Conservation (phyloP, 2,888 invertebrate genomes). For the Stenodera caucasica region DNA sequence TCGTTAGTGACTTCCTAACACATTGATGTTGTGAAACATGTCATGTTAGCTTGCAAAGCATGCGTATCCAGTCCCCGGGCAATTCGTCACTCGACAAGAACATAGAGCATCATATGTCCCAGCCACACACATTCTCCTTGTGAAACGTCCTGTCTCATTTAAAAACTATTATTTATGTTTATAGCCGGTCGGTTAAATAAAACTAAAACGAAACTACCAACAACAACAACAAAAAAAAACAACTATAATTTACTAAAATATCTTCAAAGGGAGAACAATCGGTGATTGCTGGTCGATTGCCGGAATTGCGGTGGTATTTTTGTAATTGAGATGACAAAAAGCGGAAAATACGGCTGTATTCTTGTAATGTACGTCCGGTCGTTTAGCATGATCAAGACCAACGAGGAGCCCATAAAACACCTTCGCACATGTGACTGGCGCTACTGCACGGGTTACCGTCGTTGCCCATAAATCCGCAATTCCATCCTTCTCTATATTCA, state of each 20-base stretch:
- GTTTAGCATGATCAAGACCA: slow-evolving; percentile 37
- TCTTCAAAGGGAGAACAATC: slow-evolving; percentile 1
- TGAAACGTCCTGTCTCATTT: slow-evolving; percentile 60
- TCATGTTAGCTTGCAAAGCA: slow-evolving; percentile 52
- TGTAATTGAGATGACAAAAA: slow-evolving; percentile 6
- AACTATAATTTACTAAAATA: slow-evolving; percentile 3
- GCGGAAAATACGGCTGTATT: slow-evolving; percentile 17
- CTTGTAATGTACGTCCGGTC: slow-evolving; percentile 14
- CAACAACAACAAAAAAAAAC: background rate
- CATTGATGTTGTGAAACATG: slow-evolving; percentile 55
- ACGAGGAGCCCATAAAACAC: slow-evolving; percentile 46
- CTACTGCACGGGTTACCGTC: slow-evolving; percentile 42
- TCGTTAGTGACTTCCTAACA: slow-evolving; percentile 57
- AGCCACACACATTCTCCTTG: slow-evolving; percentile 55
- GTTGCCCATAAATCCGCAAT: slow-evolving; percentile 40
- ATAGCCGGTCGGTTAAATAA: slow-evolving; percentile 41
- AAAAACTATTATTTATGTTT: slow-evolving; percentile 60
- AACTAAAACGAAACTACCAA: background rate
- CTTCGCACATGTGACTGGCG: slow-evolving; percentile 49
- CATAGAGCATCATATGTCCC: slow-evolving; percentile 52
- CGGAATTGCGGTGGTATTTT: background rate
- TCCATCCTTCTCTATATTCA: slow-evolving; percentile 24
- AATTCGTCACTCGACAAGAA: slow-evolving; percentile 57
- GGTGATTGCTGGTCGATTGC: slow-evolving; percentile 22
- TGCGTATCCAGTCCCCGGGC: slow-evolving; percentile 44